A percentile compares a stretch with the other conserved stretches of the same genome.
Conservation (phyloP, 35 echinoderm and acorn worm genomes). For the Hemicentrotus pulcherrimus region DNA sequence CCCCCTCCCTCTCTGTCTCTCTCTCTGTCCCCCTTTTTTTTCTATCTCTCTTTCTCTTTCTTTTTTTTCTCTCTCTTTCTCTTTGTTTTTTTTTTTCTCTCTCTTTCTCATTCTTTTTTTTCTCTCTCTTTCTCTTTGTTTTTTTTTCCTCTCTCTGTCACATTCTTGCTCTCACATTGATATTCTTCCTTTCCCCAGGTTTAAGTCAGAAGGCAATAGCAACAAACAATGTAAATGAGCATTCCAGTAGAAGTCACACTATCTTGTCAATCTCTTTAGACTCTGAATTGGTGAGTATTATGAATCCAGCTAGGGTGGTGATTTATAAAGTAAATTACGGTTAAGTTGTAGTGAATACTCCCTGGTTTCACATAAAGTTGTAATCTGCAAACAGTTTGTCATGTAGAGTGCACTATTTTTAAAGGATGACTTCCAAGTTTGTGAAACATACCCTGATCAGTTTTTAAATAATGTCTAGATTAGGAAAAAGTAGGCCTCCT, state of each 20-base stretch:
- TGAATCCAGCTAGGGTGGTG: background rate
- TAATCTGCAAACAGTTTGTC: too few relatives aligned
- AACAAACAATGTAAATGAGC: conserved; percentile 97
- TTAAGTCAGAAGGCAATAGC: conserved; percentile 91
- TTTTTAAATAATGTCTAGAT: too few relatives aligned
- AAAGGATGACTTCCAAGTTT: too few relatives aligned
- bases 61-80: background rate
- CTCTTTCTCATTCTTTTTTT: background rate
- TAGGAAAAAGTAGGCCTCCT: too few relatives aligned
- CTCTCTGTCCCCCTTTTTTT: background rate
- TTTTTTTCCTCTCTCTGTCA: background rate
- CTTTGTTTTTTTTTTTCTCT: background rate
- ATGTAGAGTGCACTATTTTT: too few relatives aligned
- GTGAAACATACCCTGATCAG: too few relatives aligned
- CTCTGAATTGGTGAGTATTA: conserved; percentile 83
- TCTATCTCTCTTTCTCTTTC: conserved; percentile 11
- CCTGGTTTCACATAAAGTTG: too few relatives aligned
- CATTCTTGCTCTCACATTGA: background rate
- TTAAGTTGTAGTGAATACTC: background rate
- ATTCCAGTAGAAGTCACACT: conserved; percentile 96
- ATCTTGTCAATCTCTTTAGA: conserved; percentile 92
- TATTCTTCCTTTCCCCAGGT: conserved; percentile 52
- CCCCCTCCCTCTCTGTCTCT: background rate
- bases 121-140: background rate
- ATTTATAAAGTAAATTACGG: background rate